Conservation (phyloP, 2,113 vertebrate species). For the Lepisosteus oculatus region DNA sequence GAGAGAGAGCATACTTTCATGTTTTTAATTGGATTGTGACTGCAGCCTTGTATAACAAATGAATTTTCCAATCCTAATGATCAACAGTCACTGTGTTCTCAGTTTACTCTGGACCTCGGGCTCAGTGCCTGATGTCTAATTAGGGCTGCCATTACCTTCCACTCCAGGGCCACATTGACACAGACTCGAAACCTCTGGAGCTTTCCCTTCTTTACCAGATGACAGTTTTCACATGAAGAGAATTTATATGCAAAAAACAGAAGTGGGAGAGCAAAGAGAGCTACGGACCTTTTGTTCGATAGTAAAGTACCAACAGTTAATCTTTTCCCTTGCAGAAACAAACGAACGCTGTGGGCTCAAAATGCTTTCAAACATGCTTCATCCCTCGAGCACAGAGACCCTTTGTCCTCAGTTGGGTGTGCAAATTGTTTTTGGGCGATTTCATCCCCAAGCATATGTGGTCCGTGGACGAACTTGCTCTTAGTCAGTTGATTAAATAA, state of each 20-base stretch:
- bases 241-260: too few species aligned
- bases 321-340: slow-evolving; percentile 30
- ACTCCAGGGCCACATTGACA: slow-evolving; percentile 63
- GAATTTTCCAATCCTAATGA: slow-evolving; percentile 62
- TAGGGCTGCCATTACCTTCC: slow-evolving; percentile 62
- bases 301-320: slow-evolving; percentile 38
- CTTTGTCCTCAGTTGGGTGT: too few species aligned
- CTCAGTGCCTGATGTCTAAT: slow-evolving; percentile 60
- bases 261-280: slow-evolving; percentile 37
- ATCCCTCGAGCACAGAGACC: too few species aligned
- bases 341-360: too few species aligned
- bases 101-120: slow-evolving; percentile 42
- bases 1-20: slow-evolving; percentile 43
- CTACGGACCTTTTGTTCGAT: not conserved
- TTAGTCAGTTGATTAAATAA: too few species aligned
- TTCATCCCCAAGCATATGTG: too few species aligned
- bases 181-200: slow-evolving; percentile 60
- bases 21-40: slow-evolving; percentile 56
- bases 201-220: slow-evolving; percentile 48
- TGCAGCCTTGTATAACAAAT: slow-evolving; percentile 58
- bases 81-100: slow-evolving; percentile 43
- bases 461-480: too few species aligned
- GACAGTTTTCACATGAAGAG: slow-evolving; percentile 26
- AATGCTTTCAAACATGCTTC: too few species aligned
- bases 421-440: too few species aligned